Evolutionary conservation across 2,888 invertebrate genomes (phyloP), one percentile per base, ranked within the genome.

Genomic region (Yponomeuta sedellus): DNA sequence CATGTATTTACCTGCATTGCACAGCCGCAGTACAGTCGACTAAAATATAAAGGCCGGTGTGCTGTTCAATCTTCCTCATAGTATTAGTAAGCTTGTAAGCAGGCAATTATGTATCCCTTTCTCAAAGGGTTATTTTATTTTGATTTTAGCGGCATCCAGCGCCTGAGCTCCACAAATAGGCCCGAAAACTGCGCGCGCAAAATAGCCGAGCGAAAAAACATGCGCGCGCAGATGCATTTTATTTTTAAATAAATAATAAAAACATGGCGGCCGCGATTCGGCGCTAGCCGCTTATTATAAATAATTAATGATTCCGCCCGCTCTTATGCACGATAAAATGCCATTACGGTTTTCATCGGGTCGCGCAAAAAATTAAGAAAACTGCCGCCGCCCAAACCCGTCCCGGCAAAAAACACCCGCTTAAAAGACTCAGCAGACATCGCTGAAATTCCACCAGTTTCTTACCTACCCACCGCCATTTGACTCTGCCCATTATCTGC

Each of bases 241-340:
- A 71, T 57, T 64, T n/a, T 63, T 76, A 74, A 83, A 52, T 52
- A 82, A 82, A 83, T 79, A 52, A 52, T 52, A 52, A 52, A 82
- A 85, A 84, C 80, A 83, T 78, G 78, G 78, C 77, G 71, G 73
- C 73, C 78, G 79, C 82, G 82, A 80, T 85, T 87, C 80, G 82
- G 84, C 83, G 83, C 88, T 88, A 88, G 85, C 79, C 81, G 82
- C 86, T 88, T 90, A 89, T 89, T 91, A 90, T 91, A 91, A 91
- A 91, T 91, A 89, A 90, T 90, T 90, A 90, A 91, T 91, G 90
- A 90, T 88, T 88, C 85, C 83, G 77, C 75, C 83, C 79, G 82
- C 88, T 87, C 84, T 88, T 89, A 90, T 89, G 89, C 88, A 89
- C 88, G 86, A 89, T 88, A 89, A 90, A 89, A 90, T 90, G 90